Evolutionary conservation across 2,888 invertebrate genomes (phyloP).

Genomic region (Therioaphis trifolii): DNA sequence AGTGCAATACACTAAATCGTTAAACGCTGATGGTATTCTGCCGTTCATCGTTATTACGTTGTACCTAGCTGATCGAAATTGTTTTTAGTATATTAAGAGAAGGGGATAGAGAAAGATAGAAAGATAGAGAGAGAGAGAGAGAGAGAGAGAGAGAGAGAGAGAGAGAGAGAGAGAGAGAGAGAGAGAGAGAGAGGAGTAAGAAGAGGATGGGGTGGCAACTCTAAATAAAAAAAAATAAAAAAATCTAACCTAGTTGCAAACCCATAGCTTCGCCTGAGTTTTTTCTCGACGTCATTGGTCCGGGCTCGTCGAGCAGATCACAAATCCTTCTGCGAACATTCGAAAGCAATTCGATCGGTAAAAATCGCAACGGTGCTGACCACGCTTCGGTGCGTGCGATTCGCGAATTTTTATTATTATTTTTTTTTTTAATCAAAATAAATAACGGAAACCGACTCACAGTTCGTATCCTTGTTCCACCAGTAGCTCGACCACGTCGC

Average conservation of each 20-base stretch:
- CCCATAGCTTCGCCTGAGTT: conserved; percentile 69
- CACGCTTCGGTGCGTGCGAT: no score
- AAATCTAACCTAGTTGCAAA: conserved; percentile 65
- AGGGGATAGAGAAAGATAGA: no score
- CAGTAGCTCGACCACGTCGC: conserved; percentile 86
- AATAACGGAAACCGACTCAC: conserved; percentile 68
- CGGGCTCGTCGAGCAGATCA: conserved; percentile 77
- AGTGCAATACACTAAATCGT: background rate
- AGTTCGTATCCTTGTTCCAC: conserved; percentile 84
- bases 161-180: no score
- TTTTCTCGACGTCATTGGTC: conserved; percentile 67
- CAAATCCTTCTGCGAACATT: conserved; percentile 71
- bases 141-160: no score
- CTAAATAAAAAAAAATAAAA: background rate
- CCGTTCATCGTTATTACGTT: no score
- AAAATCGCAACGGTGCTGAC: background rate
- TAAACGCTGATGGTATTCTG: background rate
- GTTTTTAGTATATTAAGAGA: no score
- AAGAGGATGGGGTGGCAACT: no score
- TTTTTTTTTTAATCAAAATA: no score
- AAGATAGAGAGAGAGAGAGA: no score
- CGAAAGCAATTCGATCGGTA: conserved; percentile 60
- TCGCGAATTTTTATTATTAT: no score
- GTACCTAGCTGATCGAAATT: no score
- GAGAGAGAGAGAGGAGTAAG: no score